Evolutionary conservation across 2,888 invertebrate species (phyloP).

Genomic region (Beris chalybata): DNA sequence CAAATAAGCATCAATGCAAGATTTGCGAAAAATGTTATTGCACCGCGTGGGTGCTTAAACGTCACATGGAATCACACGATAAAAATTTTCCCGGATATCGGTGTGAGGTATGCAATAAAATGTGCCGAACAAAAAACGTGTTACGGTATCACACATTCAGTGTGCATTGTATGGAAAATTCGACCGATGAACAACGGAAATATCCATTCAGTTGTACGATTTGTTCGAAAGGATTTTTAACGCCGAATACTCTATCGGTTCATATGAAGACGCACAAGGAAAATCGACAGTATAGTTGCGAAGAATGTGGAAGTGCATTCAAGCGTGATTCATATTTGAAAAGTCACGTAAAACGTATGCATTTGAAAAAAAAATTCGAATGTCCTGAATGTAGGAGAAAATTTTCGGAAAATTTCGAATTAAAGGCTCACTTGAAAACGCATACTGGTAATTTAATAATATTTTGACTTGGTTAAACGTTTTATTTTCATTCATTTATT

Average conservation of each 20-base stretch:
- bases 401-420: slow-evolving; percentile 34
- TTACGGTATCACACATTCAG: too few relatives aligned
- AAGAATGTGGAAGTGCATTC: slow-evolving; percentile 34
- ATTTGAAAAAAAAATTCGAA: slow-evolving; percentile 35
- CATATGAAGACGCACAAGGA: slow-evolving; percentile 36
- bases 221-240: slow-evolving; percentile 35
- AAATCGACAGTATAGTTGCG: slow-evolving; percentile 34
- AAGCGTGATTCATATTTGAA: slow-evolving; percentile 35
- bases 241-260: slow-evolving; percentile 32
- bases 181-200: background rate
- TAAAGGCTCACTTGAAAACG: too few relatives aligned
- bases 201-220: slow-evolving; percentile 30
- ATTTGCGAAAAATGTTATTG: too few relatives aligned
- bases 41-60: too few relatives aligned
- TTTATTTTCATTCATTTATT: too few relatives aligned
- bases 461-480: background rate
- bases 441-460: too few relatives aligned
- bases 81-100: too few relatives aligned
- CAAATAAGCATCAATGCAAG: too few relatives aligned
- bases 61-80: too few relatives aligned
- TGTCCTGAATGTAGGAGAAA: slow-evolving; percentile 34
- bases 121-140: too few relatives aligned
- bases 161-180: too few relatives aligned
- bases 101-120: too few relatives aligned
- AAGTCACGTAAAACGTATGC: slow-evolving; percentile 35